These are phyloP conservation scores for Alca torda DNA, from an alignment of 2,797 vertebrate species.

Conservation along the genomic window DNA sequence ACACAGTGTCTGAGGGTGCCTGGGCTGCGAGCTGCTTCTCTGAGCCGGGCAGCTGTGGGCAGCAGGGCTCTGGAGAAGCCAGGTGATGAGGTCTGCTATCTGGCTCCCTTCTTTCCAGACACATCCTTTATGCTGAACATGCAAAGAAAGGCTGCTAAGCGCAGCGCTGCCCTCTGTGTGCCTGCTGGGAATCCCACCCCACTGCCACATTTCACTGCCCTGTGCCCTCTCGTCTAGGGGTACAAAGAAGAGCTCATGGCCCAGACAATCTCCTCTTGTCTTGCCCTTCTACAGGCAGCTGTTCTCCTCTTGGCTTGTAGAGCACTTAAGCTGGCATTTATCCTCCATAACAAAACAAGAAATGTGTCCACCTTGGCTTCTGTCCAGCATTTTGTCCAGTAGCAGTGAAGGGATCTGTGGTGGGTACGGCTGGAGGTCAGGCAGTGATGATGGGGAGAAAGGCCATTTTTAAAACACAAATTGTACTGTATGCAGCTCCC, in stretches of 20 bases:
- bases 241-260: conserved; percentile 11
- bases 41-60: neutral
- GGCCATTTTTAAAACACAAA: neutral
- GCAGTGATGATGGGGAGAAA: neutral
- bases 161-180: neutral
- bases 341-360: conserved; percentile 16
- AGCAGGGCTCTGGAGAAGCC: neutral
- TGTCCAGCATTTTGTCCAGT: conserved; percentile 3
- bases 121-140: neutral
- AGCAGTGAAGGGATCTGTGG: neutral
- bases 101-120: neutral
- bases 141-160: neutral
- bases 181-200: neutral
- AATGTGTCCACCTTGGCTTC: conserved; percentile 43
- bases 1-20: fast-evolving
- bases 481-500: neutral
- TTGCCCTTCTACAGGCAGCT: conserved; percentile 10
- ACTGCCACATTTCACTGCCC: neutral
- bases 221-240: neutral
- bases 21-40: neutral
- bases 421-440: conserved; percentile 25
- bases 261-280: conserved; percentile 44
- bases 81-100: neutral
- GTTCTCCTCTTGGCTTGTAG: neutral
- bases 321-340: neutral